Evolutionary conservation across 1,140 invertebrate genomes (phyloP), one percentile per base, ranked within the genome.

Genomic region (Neodiprion fabricii): DNA sequence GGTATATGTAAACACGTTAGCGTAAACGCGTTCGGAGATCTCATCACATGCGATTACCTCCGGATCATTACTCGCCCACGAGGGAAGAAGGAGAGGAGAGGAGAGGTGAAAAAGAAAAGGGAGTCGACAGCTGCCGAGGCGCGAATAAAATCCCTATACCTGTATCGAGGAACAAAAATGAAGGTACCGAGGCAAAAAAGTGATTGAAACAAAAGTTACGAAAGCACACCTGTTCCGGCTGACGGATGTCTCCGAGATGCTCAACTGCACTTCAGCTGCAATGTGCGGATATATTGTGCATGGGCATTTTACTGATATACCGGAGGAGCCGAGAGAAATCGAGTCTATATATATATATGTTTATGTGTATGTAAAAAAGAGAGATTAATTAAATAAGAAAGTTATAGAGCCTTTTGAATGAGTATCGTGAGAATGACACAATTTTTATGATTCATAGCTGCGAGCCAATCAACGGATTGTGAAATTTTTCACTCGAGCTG

Each of bases 11-110:
- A 40, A 40, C 28, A 40, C 53, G 8, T 9, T 7, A 17, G 11
- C 9, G 53, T 61, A 14, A 40, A 61, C 53, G n/a, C 53, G 53
- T 9, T 61, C 53, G 69, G 74, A 72, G 74, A 48, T 76, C 68
- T 69, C 75, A 75, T 61, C 9, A 40, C 17, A 67, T 23, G 61
- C 74, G 74, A 77, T 75, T 71, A 72, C 68, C n/a, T 21, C 71
- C 7, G 70, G 14, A 40, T 50, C 40, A 23, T 70, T 70, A 47
- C 53, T 70, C 67, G 71, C 72, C 72, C 72, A 61, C 49, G 67
- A 23, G 79, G 72, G 72, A 28, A 21, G 72, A 28, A 53, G 50
- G 50, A 21, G 53, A 61, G 23, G 70, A 61, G 72, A 48, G 74
- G 73, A 66, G 67, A 12, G 65, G 21, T 14, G 40, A 23, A 67